Evolutionary conservation across 2,888 invertebrate genomes (phyloP).

Genomic region (Magallana nippona): DNA sequence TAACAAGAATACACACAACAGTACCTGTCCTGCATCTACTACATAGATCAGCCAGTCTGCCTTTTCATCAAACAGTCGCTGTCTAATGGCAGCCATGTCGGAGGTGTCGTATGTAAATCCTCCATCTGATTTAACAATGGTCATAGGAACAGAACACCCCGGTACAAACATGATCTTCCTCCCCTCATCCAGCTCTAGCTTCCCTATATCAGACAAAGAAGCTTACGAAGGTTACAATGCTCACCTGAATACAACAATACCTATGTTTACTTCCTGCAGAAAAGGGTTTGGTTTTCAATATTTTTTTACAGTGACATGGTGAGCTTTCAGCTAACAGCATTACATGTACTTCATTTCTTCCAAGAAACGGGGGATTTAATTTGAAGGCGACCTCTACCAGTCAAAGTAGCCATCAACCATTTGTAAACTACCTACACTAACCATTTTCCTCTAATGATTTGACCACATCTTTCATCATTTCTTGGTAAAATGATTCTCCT

Average conservation of each 20-base stretch:
- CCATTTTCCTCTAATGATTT: conserved; percentile 86
- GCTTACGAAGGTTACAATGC: neutral
- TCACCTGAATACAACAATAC: neutral
- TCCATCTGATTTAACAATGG: conserved; percentile 97
- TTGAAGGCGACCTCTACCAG: too few relatives aligned
- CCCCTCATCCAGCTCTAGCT: conserved; percentile 86
- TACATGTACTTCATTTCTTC: too few relatives aligned
- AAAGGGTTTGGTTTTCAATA: too few relatives aligned
- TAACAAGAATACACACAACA: neutral
- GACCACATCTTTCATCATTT: conserved; percentile 90
- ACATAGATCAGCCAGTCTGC: conserved; percentile 95
- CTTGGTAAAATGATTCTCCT: conserved; percentile 98
- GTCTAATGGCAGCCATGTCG: conserved; percentile 94
- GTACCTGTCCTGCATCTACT: conserved; percentile 93
- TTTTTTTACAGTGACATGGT: too few relatives aligned
- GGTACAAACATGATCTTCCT: conserved; percentile 83
- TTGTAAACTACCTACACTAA: conserved; percentile 3
- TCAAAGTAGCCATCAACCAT: neutral
- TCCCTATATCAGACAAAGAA: conserved; percentile 77
- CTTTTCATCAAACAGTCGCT: conserved; percentile 85
- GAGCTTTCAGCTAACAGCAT: too few relatives aligned
- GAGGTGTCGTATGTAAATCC: conserved; percentile 98
- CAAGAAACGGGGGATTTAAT: too few relatives aligned
- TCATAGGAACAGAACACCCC: conserved; percentile 87
- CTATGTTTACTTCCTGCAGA: too few relatives aligned